Evolutionary conservation across 2,113 vertebrate species (phyloP), one percentile per base, ranked within the genome.

Genomic region (Prunella himalayana): DNA sequence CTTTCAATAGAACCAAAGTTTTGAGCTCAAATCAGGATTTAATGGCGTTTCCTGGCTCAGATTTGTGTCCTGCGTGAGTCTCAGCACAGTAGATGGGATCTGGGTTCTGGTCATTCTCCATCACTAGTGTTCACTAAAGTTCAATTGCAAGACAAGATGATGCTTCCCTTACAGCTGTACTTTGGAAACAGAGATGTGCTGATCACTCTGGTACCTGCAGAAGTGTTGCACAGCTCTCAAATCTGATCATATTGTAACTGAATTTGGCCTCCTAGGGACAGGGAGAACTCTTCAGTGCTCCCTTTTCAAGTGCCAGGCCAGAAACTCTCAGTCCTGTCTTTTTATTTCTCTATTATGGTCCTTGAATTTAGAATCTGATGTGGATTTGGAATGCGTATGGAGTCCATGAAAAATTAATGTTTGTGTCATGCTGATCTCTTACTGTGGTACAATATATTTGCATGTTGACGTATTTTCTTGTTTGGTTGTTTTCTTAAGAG

Each of bases 401-500:
- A 69, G 33, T 59, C 75, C 23, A 50, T 64, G 19, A 78, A 79
- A 69, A 77, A 63, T 81, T 42, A 2, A 31, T 28, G 7, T 57
- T 85, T 80, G 15, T 86, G 51, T 88, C 68, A n/a, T 31, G 51
- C 51, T 86, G 50, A 49, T 88, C 54, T 70, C 60, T 65, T 73
- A 51, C 63, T 68, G 65, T 82, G 28, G 35, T 56, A 17, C 42
- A 25, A 12, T 53, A 14, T 60, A 80, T 90, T 86, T 95, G 64
- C 45, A 50, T 22, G 28, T 57, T 76, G 60, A 19, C 1, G 1
- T 39, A 30, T 75, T 87, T 92, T 87, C 77, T 92, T 87, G 49
- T 79, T 79, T 69, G 18, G 20, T 81, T 91, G 75, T 94, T 93
- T 89, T 92, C 80, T 76, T 82, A 93, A 88, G 68, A 72, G 51